Evolutionary conservation across 2,888 invertebrate species (phyloP), one percentile per base, ranked within the genome.

Genomic region (Zele albiditarsus): DNA sequence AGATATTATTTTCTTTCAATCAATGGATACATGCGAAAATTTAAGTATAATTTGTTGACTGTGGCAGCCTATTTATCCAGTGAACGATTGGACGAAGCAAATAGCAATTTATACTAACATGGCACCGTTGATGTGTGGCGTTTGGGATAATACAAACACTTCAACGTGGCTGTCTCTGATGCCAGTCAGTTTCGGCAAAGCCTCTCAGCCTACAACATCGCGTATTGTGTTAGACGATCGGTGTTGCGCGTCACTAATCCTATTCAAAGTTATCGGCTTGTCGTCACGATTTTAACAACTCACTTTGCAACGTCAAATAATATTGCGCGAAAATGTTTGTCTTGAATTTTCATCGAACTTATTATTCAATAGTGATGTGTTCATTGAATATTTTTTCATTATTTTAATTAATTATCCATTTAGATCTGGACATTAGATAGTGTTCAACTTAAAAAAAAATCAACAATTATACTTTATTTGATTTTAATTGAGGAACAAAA

Each of bases 141-240:
- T 78, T 78, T 73, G 70, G 76, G 80, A 80, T 80, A 80, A 81
- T 80, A 78, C 75, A 70, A 73, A 78, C 72, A 73, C 78, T 78
- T 78, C 75, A 57, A 76, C 76, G 75, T 75, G 68, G 74, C 66
- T 77, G 75, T 75, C 71, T 72, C 65, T 63, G 53, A 74, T 63
- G 66, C 42, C 69, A 78, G 69, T 72, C 80, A 82, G 82, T 81
- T 75, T 65, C 75, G 71, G 71, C 28, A 73, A 69, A 79, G 75
- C 80, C 77, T 76, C 79, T 78, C 77, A 71, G 72, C 76, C 74
- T 70, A 79, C 77, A 80, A 79, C 80, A 77, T 81, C 80, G 76
- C 69, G 46, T 28, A 46, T 62, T 28, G 76, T 69, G 60, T 31
- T 68, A 57, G 38, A 68, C 49, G 60, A 63, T n/a, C 68, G 73